phyloP scores from a whole-genome alignment of 2,797 vertebrate species.

The Rhynchotus rufescens region DNA sequence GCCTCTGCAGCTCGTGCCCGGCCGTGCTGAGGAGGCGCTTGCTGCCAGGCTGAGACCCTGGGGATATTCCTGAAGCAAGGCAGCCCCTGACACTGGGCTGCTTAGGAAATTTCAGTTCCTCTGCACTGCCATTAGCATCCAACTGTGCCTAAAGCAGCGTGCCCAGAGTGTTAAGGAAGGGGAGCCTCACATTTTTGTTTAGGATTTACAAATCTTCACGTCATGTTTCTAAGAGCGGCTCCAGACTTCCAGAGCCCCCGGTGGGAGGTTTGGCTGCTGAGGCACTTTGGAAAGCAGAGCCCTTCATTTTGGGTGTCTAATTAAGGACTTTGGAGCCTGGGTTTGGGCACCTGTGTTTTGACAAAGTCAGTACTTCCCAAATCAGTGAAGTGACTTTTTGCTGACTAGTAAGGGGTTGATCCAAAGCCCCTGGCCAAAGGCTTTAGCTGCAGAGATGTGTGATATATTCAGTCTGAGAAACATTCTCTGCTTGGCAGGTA shows the following conservation, averaged over 20 bases:
- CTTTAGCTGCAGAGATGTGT: not conserved
- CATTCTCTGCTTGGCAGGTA: not conserved
- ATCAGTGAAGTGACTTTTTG: not conserved
- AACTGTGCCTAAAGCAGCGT: not conserved
- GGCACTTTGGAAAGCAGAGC: not conserved
- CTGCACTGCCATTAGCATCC: accelerated
- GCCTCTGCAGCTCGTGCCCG: not conserved
- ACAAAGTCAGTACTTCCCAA: not conserved
- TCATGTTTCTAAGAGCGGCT: not conserved
- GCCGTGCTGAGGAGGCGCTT: accelerated
- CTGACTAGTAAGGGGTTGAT: constrained; percentile 7
- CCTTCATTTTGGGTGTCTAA: not conserved
- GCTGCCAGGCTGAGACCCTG: not conserved
- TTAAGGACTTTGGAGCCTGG: not conserved
- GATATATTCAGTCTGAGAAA: not conserved
- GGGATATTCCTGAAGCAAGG: not conserved
- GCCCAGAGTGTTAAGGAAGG: not conserved
- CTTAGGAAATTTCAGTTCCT: not conserved
- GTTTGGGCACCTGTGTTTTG: constrained; percentile 20
- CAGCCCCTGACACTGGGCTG: not conserved
- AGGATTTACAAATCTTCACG: not conserved
- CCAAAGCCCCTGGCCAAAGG: constrained; percentile 5
- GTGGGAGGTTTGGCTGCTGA: not conserved
- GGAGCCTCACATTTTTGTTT: accelerated
- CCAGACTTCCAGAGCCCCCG: not conserved